A percentile compares a stretch with the other conserved stretches of the same genome.
Evolutionary conservation across 2,888 invertebrate species (phyloP).

Genomic region (Lycia hirtaria): DNA sequence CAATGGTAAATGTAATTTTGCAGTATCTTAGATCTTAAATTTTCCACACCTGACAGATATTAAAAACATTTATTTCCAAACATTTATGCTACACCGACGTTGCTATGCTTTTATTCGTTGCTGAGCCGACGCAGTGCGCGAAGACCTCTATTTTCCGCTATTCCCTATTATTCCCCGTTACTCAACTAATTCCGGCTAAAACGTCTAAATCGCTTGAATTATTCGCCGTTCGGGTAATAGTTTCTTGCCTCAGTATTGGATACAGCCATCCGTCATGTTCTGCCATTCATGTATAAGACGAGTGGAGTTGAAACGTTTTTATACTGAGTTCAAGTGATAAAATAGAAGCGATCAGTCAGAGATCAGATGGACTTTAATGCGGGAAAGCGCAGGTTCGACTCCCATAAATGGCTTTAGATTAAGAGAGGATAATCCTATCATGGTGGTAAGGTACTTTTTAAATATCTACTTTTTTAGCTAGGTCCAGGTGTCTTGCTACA

Average conservation of each 20-base stretch:
- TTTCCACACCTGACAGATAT: no score
- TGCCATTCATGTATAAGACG: conserved; percentile 53
- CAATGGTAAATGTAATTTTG: no score
- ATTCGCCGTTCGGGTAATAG: conserved; percentile 34
- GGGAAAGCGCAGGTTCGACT: no score
- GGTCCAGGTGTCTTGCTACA: no score
- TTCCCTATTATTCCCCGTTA: conserved; percentile 24
- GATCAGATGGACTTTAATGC: no score
- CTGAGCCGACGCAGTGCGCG: neutral
- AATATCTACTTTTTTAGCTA: no score
- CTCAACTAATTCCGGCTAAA: conserved; percentile 36
- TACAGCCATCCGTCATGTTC: conserved; percentile 51
- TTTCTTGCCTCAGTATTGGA: conserved; percentile 44
- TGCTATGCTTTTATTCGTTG: neutral
- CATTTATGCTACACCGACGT: no score
- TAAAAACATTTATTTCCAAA: no score
- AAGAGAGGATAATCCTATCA: no score
- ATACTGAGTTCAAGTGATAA: conserved; percentile 32
- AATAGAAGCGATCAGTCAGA: neutral
- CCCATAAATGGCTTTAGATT: no score
- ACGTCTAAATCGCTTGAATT: conserved; percentile 41
- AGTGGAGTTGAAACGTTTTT: conserved; percentile 49
- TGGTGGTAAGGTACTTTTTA: no score
- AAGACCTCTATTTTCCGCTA: neutral
- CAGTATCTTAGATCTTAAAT: no score